Percentiles rank a stretch among this genome's conserved stretches.
Conservation (phyloP, 2,797 vertebrate species). For the Delichon dasypus region DNA sequence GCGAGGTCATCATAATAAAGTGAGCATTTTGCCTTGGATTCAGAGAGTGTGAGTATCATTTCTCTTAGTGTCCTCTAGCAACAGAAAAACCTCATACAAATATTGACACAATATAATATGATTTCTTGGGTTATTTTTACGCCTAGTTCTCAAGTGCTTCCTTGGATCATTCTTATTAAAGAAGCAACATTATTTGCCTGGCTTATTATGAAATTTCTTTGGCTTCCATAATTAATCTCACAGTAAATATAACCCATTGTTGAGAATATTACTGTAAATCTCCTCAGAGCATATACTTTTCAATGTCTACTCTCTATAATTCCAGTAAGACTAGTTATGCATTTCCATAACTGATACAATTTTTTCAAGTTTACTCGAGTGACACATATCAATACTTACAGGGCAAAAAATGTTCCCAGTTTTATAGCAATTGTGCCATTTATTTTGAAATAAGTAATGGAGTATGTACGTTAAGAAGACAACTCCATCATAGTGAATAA, state of each 20-base stretch:
- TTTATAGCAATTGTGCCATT: background rate
- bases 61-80: too few relatives aligned
- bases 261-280: background rate
- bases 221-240: background rate
- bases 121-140: background rate
- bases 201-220: background rate
- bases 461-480: background rate
- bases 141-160: background rate
- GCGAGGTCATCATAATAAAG: too few relatives aligned
- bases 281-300: background rate
- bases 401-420: background rate
- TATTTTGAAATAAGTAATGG: background rate
- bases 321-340: background rate
- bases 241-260: background rate
- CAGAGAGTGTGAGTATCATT: too few relatives aligned
- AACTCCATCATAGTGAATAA: background rate
- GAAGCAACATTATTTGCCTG: background rate
- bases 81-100: background rate
- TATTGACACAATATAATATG: background rate
- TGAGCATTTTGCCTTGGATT: too few relatives aligned
- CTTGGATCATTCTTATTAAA: background rate
- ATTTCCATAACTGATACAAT: background rate
- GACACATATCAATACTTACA: background rate
- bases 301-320: background rate
- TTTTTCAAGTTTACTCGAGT: slow-evolving; percentile 3